phyloP scores from a whole-genome alignment of 1,140 invertebrate species.

The Neuroterus valhalla region DNA sequence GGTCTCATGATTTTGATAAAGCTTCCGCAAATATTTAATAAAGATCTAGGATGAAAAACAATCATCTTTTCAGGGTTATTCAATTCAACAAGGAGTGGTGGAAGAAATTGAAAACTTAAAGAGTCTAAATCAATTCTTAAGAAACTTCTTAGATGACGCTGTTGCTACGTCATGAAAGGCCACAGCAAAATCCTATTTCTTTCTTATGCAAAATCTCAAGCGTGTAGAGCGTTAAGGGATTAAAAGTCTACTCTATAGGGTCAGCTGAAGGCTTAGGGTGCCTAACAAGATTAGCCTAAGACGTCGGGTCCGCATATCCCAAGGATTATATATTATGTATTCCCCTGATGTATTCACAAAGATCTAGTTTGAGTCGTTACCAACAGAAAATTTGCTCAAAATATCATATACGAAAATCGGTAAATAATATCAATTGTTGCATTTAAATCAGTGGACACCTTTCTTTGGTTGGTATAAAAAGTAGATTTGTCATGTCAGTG shows the following conservation, averaged over 20 bases:
- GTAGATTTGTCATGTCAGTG: too few relatives aligned
- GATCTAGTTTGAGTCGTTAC: slow-evolving; percentile 64
- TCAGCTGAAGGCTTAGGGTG: slow-evolving; percentile 71
- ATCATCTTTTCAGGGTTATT: too few relatives aligned
- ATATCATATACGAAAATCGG: not conserved
- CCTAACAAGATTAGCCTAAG: slow-evolving; percentile 75
- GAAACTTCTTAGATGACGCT: slow-evolving; percentile 4
- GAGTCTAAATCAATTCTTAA: not conserved
- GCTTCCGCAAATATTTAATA: too few relatives aligned
- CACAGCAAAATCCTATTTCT: slow-evolving; percentile 70
- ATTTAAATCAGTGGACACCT: too few relatives aligned
- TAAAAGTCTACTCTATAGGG: slow-evolving; percentile 71
- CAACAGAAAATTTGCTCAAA: not conserved
- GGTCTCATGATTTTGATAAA: too few relatives aligned
- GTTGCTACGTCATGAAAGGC: slow-evolving; percentile 47
- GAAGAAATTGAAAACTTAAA: not conserved
- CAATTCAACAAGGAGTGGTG: too few relatives aligned
- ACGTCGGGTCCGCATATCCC: slow-evolving; percentile 71
- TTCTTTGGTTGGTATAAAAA: too few relatives aligned
- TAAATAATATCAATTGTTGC: too few relatives aligned
- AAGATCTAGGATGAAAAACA: too few relatives aligned
- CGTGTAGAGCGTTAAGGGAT: slow-evolving; percentile 71
- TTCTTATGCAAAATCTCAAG: slow-evolving; percentile 73
- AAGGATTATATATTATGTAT: slow-evolving; percentile 74
- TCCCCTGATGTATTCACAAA: slow-evolving; percentile 71